Evolutionary conservation across 2,113 vertebrate species (phyloP).

Genomic region (Nestor notabilis): DNA sequence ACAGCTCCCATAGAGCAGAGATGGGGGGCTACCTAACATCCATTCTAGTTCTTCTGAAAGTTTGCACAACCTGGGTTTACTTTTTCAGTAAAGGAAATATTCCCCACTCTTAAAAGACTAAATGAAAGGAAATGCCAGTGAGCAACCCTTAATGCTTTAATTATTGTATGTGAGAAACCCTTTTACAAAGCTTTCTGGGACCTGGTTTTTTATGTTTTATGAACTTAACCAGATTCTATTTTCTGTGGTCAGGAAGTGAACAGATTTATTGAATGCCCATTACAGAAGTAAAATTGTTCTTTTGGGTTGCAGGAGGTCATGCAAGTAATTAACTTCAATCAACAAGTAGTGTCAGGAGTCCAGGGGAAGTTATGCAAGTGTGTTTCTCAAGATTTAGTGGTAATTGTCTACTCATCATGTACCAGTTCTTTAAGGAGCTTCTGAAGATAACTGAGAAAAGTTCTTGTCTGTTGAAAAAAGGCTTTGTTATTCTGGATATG

Average conservation of each 20-base stretch:
- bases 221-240: neutral
- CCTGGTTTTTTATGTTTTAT: neutral
- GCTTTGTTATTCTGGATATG: neutral
- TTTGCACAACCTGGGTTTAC: neutral
- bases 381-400: conserved; percentile 36
- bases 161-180: neutral
- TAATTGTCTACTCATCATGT: conserved; percentile 48
- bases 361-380: conserved; percentile 30
- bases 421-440: conserved; percentile 24
- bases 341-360: conserved; percentile 40
- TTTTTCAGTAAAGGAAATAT: neutral
- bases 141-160: neutral
- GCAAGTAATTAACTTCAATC: conserved; percentile 65
- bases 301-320: conserved; percentile 30
- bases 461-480: conserved; percentile 3
- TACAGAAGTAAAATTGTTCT: neutral
- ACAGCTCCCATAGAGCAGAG: neutral
- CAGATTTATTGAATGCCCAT: conserved; percentile 9
- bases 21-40: neutral
- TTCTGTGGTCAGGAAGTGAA: conserved; percentile 11
- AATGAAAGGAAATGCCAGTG: neutral
- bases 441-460: neutral
- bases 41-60: neutral
- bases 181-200: neutral
- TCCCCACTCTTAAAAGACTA: neutral